Base-by-base conservation (phyloP, 37 sponge, comb jelly and placozoan genomes). In the Oscarella lobularis region DNA sequence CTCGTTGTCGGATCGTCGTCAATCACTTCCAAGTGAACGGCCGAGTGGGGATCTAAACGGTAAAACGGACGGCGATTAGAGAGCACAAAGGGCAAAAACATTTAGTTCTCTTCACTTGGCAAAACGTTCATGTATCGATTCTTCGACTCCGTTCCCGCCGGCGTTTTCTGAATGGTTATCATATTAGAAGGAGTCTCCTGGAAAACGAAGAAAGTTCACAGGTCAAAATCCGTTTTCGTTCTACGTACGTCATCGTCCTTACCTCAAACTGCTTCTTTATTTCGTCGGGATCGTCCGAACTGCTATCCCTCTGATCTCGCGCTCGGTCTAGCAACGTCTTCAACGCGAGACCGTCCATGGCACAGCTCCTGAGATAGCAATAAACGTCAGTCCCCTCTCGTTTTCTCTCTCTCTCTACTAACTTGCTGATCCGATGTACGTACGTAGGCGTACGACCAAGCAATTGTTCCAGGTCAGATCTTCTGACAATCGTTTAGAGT, bases 41-140 rank as follows among this genome's bases (percentile, higher is more conserved):
- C 70, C 0, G 90, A 86, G 67, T 89, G 79, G 4, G 90, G 82
- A 68, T 83, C 87, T 87, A 69, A 2, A 33, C 31, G 67, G 32
- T 1, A 38, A 20, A 74, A 2, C 60, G 14, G 20, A 48, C 9
- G 60, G 9, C 20, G 20, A 20, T 27, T 20, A 48, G 60, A 9
- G 20, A 48, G 9, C 9, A 20, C 20, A 27, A 27, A 27, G 60
- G 14, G 9, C 20, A 48, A 20, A 9, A 39, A 36, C 38, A 36
- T 20, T 33, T 27, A 40, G 60, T 66, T 4, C 20, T 29, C 32
- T 76, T 35, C 72, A 84, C 85, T 84, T 5, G 85, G 85, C 20
- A 84, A 74, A 29, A 84, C 81, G 37, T 84, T 84, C 29, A 67
- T 38, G 37, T 87, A 87, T 73, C 88, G 72, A 76, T 87, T 87